Percentiles rank a stretch among this genome's conserved stretches.
phyloP scores from a whole-genome alignment of 2,797 vertebrate genomes.

The Pseudotriccus pelzelni region DNA sequence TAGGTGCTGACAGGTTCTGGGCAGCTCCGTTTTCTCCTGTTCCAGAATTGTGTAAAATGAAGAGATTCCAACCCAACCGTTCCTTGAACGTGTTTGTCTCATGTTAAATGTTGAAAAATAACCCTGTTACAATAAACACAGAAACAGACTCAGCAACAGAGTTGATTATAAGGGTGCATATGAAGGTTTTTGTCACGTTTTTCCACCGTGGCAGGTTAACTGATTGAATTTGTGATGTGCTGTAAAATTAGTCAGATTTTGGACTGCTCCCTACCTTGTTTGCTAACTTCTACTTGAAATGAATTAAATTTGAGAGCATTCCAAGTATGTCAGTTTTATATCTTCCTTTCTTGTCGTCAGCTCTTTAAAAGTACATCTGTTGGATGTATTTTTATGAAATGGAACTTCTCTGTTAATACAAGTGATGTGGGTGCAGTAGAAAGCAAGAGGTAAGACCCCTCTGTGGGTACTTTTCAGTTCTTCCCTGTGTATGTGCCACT shows the following conservation, averaged over 20 bases:
- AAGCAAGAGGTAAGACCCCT: background rate
- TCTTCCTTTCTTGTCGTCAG: background rate
- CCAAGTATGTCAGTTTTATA: background rate
- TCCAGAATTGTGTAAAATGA: background rate
- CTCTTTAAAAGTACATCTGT: background rate
- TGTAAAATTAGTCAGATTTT: background rate
- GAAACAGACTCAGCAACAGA: background rate
- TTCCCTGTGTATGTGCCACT: background rate
- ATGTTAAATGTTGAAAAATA: background rate
- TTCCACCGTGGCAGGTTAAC: background rate
- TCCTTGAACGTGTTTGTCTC: background rate
- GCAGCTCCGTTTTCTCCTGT: background rate
- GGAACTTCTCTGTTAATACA: background rate
- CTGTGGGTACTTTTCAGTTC: background rate
- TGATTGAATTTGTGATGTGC: background rate
- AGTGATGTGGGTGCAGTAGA: background rate
- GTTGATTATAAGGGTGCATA: background rate
- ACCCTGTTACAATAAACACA: background rate
- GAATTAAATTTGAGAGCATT: background rate
- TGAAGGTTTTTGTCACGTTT: background rate
- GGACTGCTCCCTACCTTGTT: slow-evolving; percentile 11
- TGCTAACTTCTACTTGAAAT: background rate
- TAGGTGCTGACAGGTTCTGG: background rate
- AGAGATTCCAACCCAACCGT: background rate
- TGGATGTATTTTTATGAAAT: background rate